Evolutionary conservation across 1,140 invertebrate genomes (phyloP).

Genomic region (Artemia franciscana): DNA sequence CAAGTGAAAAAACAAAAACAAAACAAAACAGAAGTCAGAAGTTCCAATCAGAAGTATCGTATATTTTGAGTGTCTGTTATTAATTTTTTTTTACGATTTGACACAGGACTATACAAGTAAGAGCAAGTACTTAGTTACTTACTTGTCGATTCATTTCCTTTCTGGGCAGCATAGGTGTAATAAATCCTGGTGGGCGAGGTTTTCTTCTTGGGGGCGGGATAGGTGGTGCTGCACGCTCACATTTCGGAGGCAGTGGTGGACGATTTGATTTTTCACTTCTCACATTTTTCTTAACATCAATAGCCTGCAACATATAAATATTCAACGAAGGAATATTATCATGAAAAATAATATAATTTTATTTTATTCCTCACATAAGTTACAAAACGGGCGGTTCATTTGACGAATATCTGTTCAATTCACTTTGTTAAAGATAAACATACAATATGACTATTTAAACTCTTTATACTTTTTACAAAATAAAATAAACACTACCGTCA

Average conservation of each 20-base stretch:
- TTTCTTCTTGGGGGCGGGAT: constrained; percentile 61
- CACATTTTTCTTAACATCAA: neutral
- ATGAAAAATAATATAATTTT: neutral
- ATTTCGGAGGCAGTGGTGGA: constrained; percentile 57
- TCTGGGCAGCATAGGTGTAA: neutral
- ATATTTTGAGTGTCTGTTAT: too few species aligned
- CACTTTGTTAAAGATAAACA: too few species aligned
- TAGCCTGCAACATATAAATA: neutral
- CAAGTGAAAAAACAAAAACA: too few species aligned
- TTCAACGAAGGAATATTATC: constrained; percentile 14
- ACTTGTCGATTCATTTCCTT: neutral
- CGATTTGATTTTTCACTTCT: constrained; percentile 21
- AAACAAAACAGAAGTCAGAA: too few species aligned
- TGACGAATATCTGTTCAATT: too few species aligned
- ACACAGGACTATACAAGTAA: too few species aligned
- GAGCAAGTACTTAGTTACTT: too few species aligned
- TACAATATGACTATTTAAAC: too few species aligned
- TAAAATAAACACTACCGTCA: too few species aligned
- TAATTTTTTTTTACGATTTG: too few species aligned
- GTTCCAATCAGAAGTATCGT: too few species aligned
- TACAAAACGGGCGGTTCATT: neutral
- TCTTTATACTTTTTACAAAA: too few species aligned
- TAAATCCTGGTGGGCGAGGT: constrained; percentile 2
- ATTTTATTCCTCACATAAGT: neutral
- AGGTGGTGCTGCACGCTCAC: constrained; percentile 33